These are phyloP conservation scores for Choristoneura fumiferana DNA, from an alignment of 1,140 invertebrate species.

Conservation along the genomic window DNA sequence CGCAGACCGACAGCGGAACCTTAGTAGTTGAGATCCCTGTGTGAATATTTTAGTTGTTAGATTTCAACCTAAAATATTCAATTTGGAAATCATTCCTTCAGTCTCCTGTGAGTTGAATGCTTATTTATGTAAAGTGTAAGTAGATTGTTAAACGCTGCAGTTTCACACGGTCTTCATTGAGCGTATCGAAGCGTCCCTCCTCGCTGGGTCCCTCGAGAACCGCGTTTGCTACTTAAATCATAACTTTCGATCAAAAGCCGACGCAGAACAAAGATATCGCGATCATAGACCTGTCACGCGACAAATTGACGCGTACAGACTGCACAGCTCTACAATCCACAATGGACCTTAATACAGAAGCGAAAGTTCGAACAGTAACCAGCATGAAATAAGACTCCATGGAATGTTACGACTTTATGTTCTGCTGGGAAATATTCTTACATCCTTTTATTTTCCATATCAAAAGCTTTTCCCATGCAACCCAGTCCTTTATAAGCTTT, in stretches of 20 bases:
- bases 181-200: constrained; percentile 36
- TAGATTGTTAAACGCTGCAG: neutral
- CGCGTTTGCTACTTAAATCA: constrained; percentile 32
- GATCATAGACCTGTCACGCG: constrained; percentile 15
- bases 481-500: neutral
- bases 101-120: too few species aligned
- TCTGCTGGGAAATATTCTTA: constrained; percentile 13
- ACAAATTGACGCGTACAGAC: neutral
- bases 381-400: neutral
- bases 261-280: constrained; percentile 18
- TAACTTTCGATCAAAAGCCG: constrained; percentile 31
- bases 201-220: constrained; percentile 38
- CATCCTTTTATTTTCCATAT: neutral
- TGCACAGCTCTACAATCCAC: neutral
- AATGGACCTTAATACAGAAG: constrained; percentile 2
- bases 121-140: neutral
- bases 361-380: neutral
- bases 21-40: too few species aligned
- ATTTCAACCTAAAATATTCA: too few species aligned
- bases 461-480: neutral
- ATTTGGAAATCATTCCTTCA: too few species aligned
- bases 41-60: too few species aligned
- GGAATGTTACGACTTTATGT: neutral
- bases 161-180: constrained; percentile 44
- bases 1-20: too few species aligned